Conservation (phyloP, 2,888 invertebrate species). For the Mantis religiosa region DNA sequence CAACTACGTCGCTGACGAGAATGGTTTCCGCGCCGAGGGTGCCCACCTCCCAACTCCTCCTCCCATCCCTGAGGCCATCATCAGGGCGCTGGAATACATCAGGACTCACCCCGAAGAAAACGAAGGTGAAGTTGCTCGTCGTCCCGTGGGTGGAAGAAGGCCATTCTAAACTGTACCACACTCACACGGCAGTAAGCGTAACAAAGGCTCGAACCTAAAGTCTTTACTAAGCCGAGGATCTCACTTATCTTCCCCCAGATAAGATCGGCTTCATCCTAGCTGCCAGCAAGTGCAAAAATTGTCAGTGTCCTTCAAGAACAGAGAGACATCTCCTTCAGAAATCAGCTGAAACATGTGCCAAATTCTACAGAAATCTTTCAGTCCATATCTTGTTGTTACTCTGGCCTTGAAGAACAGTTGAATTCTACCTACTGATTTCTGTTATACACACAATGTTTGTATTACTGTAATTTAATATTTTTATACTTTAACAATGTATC, state of each 20-base stretch:
- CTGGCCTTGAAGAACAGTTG: background rate
- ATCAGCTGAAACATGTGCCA: background rate
- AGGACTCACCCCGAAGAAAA: background rate
- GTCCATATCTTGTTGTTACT: background rate
- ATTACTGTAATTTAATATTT: background rate
- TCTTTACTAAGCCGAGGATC: background rate
- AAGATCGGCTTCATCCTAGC: background rate
- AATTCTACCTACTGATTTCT: background rate
- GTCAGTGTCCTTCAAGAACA: background rate
- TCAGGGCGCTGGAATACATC: conserved; percentile 22
- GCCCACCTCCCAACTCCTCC: conserved; percentile 33
- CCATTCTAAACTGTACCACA: background rate
- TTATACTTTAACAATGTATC: background rate
- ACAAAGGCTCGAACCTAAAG: background rate
- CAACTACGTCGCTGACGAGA: conserved; percentile 65
- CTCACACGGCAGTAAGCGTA: too few relatives aligned
- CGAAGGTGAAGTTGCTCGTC: background rate
- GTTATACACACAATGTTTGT: background rate
- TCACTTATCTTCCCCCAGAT: background rate
- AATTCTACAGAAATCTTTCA: background rate
- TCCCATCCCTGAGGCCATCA: conserved; percentile 34
- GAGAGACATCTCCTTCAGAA: background rate
- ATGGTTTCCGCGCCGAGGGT: conserved; percentile 52
- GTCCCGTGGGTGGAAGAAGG: background rate
- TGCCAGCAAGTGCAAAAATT: background rate